Evolutionary conservation across 2,797 vertebrate genomes (phyloP), one percentile per base, ranked within the genome.

Genomic region (Monodelphis domestica): DNA sequence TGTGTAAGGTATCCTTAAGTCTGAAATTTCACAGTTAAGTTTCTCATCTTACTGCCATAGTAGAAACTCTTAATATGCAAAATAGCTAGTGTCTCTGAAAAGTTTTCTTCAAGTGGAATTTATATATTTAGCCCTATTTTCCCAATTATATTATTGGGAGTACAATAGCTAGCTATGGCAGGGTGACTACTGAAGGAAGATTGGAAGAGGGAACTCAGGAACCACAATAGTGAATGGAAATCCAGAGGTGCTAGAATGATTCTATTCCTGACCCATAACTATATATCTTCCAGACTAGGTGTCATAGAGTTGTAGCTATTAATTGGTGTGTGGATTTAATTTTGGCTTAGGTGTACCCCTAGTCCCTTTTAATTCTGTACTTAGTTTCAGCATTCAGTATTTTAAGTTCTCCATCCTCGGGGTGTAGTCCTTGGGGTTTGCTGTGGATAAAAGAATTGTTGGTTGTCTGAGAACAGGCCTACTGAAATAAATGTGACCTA

Each of bases 21-120:
- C 12, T 92, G 56, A 21, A 93, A 51, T n/a, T 95, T 59, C 93
- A 24, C 45, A 53, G 51, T 89, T 94, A 91, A 92, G n/a, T 91
- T 93, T 92, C 94, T 89, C 87, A 51, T 54, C 12, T 55, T 88
- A 88, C 87, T 24, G 38, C 15, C 56, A 24, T 38, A 87, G 15
- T 87, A 55, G 24, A 90, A 63, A 87, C 53, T 87, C 56, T 70
- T 84, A 84, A 84, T 50, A 84, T 84, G 5, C 84, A 84, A 95
- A 28, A 14, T 93, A 94, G 33, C 24, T 51, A 51, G 9, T 89
- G 33, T 96, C 50, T 24, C 70, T 84, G 21, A 84, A 84, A 84
- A 84, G 17, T 84, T 84, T 84, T 70, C 59, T n/a, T 84, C 70
- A 50, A 84, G 7, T 84, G 3, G 10, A 50, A 84, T 45, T 78